These are phyloP conservation scores for Eriocheir sinensis DNA, from an alignment of 1,140 invertebrate genomes.

Conservation along the genomic window DNA sequence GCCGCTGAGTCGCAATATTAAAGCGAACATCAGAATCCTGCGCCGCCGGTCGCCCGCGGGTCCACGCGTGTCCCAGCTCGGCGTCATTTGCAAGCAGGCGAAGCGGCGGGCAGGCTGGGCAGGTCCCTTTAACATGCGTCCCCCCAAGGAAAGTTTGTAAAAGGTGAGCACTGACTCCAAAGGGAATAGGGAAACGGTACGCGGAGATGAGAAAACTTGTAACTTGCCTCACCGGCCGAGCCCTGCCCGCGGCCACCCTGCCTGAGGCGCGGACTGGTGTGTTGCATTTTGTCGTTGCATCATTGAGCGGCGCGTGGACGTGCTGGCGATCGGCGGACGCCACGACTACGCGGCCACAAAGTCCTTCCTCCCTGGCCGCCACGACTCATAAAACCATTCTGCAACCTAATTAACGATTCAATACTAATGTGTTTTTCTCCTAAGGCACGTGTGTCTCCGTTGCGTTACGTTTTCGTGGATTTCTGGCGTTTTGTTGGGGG, in stretches of 20 bases:
- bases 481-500: neutral
- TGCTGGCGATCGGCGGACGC: neutral
- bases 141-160: neutral
- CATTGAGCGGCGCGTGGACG: neutral
- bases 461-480: neutral
- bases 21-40: neutral
- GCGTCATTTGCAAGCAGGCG: neutral
- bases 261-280: neutral
- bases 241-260: neutral
- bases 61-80: neutral
- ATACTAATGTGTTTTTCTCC: slow-evolving; percentile 2
- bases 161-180: neutral
- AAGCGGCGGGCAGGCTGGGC: neutral
- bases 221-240: neutral
- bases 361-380: slow-evolving; percentile 4
- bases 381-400: neutral
- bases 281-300: slow-evolving; percentile 24
- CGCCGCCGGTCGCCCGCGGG: neutral
- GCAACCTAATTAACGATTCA: neutral
- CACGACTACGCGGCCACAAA: neutral
- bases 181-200: neutral
- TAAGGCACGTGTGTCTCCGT: slow-evolving; percentile 12
- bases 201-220: neutral
- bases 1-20: neutral
- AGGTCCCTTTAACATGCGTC: neutral